Evolutionary conservation across 2,797 vertebrate genomes (phyloP).

Genomic region (Anguilla megastoma): DNA sequence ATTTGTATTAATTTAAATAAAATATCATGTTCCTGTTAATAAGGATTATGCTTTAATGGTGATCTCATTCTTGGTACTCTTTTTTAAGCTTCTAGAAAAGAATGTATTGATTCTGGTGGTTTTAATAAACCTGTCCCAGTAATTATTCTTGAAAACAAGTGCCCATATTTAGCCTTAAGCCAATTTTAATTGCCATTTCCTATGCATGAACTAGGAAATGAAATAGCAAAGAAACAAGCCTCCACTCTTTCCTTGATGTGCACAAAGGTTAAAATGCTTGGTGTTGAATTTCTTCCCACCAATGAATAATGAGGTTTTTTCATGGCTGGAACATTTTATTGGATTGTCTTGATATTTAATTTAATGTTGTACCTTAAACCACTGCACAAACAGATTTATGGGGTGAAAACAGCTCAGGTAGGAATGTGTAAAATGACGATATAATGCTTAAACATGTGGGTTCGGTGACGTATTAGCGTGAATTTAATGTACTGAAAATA

Average conservation of each 20-base stretch:
- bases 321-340: neutral
- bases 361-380: neutral
- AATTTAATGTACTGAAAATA: neutral
- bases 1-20: constrained; percentile 63
- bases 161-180: constrained; percentile 38
- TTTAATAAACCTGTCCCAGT: constrained; percentile 47
- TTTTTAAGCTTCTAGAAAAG: constrained; percentile 26
- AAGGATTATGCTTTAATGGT: constrained; percentile 50
- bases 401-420: neutral
- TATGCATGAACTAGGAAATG: neutral
- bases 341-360: neutral
- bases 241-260: neutral
- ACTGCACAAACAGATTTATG: neutral
- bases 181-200: constrained; percentile 25
- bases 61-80: constrained; percentile 46
- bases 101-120: constrained; percentile 35
- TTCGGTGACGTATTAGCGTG: neutral
- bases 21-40: constrained; percentile 53
- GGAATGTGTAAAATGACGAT: neutral
- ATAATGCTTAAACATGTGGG: neutral
- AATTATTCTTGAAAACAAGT: constrained; percentile 31
- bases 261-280: neutral
- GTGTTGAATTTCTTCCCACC: neutral
- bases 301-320: neutral
- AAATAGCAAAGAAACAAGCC: neutral